Evolutionary conservation across 2,113 vertebrate species (phyloP).

Genomic region (Callithrix jacchus): DNA sequence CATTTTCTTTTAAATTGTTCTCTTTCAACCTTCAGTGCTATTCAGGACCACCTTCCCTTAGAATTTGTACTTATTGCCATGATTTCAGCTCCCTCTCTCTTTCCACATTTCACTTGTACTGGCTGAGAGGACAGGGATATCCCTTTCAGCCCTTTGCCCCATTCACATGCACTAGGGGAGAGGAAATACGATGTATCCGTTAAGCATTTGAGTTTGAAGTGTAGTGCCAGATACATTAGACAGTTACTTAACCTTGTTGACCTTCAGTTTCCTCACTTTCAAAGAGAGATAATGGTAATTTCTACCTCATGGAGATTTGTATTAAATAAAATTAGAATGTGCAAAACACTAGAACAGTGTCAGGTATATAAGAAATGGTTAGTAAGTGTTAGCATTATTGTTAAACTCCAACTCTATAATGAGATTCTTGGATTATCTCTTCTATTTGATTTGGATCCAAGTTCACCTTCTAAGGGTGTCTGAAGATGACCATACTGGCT

Average conservation of each 20-base stretch:
- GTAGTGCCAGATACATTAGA: neutral
- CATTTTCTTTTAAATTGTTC: neutral
- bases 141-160: neutral
- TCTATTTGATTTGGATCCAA: neutral
- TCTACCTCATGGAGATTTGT: neutral
- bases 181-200: neutral
- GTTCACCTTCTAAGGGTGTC: neutral
- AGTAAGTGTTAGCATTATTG: neutral
- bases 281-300: neutral
- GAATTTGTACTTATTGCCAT: neutral
- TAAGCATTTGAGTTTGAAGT: neutral
- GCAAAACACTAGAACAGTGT: neutral
- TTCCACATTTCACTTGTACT: neutral
- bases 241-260: neutral
- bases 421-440: neutral
- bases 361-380: neutral
- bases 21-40: neutral
- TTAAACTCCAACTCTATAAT: neutral
- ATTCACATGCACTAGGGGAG: neutral
- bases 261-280: neutral
- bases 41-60: neutral
- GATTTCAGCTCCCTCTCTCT: neutral
- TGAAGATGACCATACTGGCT: neutral
- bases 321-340: neutral
- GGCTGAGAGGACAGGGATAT: neutral